Percentiles rank a stretch among this genome's conserved stretches.
Conservation (phyloP, 2,888 invertebrate genomes). For the Masnerella sp. region DNA sequence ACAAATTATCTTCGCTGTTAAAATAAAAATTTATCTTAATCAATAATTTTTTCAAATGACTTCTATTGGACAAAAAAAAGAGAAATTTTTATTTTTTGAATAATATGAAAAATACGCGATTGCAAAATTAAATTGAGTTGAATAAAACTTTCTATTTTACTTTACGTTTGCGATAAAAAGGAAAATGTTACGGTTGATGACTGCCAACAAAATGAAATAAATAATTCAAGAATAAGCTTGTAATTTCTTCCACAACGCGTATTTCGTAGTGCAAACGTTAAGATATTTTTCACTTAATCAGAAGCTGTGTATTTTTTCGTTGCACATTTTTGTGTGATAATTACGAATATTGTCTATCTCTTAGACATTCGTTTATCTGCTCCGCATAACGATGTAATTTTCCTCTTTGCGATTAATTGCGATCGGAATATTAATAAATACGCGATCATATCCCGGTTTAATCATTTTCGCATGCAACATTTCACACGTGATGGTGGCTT, state of each 20-base stretch:
- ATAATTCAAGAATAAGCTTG: too few relatives aligned
- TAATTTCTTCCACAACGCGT: too few relatives aligned
- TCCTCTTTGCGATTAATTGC: constrained; percentile 43
- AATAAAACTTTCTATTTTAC: constrained; percentile 31
- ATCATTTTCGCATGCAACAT: constrained; percentile 46
- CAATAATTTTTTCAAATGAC: too few relatives aligned
- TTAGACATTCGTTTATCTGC: constrained; percentile 36
- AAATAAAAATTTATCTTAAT: too few relatives aligned
- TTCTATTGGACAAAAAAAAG: too few relatives aligned
- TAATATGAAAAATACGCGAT: too few relatives aligned
- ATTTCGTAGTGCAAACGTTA: too few relatives aligned
- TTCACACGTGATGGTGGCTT: constrained; percentile 34
- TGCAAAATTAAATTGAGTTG: too few relatives aligned
- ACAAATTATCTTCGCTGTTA: too few relatives aligned
- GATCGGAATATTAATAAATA: constrained; percentile 46
- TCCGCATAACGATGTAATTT: constrained; percentile 40
- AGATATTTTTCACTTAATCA: constrained; percentile 1
- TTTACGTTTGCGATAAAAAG: constrained; percentile 14
- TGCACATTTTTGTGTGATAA: constrained; percentile 14
- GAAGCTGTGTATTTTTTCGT: neutral
- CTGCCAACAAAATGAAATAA: too few relatives aligned
- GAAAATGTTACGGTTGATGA: constrained; percentile 15
- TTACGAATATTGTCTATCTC: constrained; percentile 28
- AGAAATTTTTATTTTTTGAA: too few relatives aligned
- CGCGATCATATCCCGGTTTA: constrained; percentile 30